phyloP scores from a whole-genome alignment of 2,888 invertebrate genomes.

The Oxytorus armatus region DNA sequence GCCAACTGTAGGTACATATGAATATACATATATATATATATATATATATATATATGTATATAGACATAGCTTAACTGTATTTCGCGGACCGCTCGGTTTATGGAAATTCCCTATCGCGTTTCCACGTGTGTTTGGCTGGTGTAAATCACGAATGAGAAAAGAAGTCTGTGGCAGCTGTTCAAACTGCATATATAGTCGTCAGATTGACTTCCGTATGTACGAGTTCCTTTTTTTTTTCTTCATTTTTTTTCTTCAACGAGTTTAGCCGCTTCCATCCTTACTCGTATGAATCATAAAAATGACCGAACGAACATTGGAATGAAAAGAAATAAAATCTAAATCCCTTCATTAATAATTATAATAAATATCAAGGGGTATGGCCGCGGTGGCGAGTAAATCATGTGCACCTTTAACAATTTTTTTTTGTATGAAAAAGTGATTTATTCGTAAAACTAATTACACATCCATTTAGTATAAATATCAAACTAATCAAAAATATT shows the following conservation, averaged over 20 bases:
- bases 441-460: too few species aligned
- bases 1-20: conserved; percentile 3
- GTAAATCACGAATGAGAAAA: conserved; percentile 23
- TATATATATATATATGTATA: too few species aligned
- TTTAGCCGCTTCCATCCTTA: background rate
- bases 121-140: conserved; percentile 6
- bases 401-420: too few species aligned
- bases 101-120: conserved; percentile 46
- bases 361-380: too few species aligned
- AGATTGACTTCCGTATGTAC: background rate
- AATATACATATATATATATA: background rate
- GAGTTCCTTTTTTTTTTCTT: background rate
- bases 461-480: too few species aligned
- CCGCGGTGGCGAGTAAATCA: too few species aligned
- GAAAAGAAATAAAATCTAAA: too few species aligned
- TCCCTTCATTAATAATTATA: too few species aligned
- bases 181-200: background rate
- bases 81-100: conserved; percentile 47
- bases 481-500: too few species aligned
- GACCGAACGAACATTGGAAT: too few species aligned
- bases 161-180: background rate
- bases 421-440: too few species aligned
- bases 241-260: conserved; percentile 9
- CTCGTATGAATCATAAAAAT: background rate
- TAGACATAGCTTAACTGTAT: conserved; percentile 38